Percentiles rank a stretch among this genome's conserved stretches.
Conservation (phyloP, 2,113 vertebrate genomes). For the Smithornis capensis region DNA sequence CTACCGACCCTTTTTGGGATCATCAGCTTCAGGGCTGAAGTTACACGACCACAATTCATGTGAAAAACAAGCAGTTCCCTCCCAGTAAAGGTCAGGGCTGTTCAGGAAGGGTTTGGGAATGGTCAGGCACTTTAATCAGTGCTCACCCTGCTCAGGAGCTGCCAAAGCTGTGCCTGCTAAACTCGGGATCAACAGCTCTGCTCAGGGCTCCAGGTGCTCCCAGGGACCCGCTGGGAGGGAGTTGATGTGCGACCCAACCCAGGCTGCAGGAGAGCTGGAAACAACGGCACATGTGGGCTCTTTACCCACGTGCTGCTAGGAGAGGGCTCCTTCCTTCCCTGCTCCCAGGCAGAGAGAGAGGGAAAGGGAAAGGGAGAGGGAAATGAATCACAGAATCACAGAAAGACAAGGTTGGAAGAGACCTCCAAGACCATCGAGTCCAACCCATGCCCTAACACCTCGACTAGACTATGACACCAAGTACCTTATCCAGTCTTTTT, state of each 20-base stretch:
- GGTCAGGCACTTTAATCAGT: no score
- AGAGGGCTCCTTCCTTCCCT: background rate
- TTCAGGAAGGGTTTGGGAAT: background rate
- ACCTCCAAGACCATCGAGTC: no score
- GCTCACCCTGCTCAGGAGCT: no score
- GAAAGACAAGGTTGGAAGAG: no score
- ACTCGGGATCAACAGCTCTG: background rate
- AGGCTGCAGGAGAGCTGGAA: background rate
- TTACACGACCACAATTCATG: accelerated
- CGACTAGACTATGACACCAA: no score
- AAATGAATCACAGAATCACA: no score
- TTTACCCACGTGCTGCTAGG: background rate
- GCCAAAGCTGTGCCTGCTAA: background rate
- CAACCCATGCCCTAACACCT: no score
- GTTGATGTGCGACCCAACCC: background rate
- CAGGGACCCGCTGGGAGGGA: background rate
- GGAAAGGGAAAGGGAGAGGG: background rate
- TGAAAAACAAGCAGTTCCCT: background rate
- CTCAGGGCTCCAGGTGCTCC: background rate
- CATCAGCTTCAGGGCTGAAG: background rate
- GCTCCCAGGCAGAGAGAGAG: background rate
- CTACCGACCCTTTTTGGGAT: background rate
- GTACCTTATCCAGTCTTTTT: no score
- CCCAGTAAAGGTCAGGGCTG: background rate
- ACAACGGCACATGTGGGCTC: background rate